These are phyloP conservation scores for Drosophila diplacantha DNA, from an alignment of 2,888 invertebrate genomes.

Conservation along the genomic window DNA sequence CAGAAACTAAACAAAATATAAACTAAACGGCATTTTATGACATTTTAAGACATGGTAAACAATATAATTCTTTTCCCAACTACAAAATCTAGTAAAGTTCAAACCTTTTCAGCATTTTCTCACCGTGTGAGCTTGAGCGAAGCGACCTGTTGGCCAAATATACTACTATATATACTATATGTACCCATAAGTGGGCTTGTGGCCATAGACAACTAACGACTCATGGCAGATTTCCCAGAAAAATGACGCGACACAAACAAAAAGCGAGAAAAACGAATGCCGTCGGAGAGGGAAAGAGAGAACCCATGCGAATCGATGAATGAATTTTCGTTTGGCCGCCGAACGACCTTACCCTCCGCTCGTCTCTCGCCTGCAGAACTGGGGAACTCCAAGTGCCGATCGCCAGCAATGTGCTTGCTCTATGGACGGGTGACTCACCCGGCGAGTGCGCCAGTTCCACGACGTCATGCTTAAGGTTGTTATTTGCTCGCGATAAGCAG, in stretches of 20 bases:
- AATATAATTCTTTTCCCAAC: not conserved
- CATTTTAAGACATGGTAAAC: not conserved
- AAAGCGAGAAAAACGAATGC: slow-evolving; percentile 30
- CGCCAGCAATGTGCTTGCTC: slow-evolving; percentile 31
- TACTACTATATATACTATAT: no score
- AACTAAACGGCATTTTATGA: not conserved
- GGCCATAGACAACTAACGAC: slow-evolving; percentile 42
- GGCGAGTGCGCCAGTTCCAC: slow-evolving; percentile 17
- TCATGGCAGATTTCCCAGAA: slow-evolving; percentile 74
- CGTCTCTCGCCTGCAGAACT: slow-evolving; percentile 8
- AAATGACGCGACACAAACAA: slow-evolving; percentile 65
- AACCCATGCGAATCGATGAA: slow-evolving; percentile 50
- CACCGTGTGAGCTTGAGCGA: slow-evolving; percentile 1
- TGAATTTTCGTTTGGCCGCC: slow-evolving; percentile 52
- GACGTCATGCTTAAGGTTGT: slow-evolving; percentile 57
- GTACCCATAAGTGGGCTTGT: slow-evolving; percentile 1
- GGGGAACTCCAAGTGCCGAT: slow-evolving; percentile 64
- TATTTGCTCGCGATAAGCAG: slow-evolving; percentile 28
- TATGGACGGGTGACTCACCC: slow-evolving; percentile 49
- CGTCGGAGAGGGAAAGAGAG: slow-evolving; percentile 8
- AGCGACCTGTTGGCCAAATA: slow-evolving; percentile 40
- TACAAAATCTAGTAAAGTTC: accelerated
- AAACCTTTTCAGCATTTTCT: not conserved
- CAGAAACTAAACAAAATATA: not conserved
- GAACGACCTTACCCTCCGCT: slow-evolving; percentile 56